Conservation (phyloP, 2,888 invertebrate genomes). For the Beris morrisii region DNA sequence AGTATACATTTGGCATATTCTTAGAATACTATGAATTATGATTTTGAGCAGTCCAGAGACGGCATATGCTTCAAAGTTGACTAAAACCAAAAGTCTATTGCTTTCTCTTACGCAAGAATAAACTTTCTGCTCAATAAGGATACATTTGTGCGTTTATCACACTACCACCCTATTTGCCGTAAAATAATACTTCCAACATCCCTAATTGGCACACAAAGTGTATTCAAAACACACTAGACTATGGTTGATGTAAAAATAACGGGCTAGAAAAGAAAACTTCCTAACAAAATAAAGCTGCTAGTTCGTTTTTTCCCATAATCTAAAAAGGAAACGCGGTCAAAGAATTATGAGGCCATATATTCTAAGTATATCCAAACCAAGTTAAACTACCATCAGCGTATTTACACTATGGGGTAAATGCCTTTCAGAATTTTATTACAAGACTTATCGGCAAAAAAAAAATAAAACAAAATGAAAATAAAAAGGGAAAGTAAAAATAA, state of each 20-base stretch:
- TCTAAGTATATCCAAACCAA: conserved; percentile 26
- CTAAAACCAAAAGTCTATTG: too few relatives aligned
- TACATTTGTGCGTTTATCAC: too few relatives aligned
- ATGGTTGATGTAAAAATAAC: conserved; percentile 20
- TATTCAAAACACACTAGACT: background rate
- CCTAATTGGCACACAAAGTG: too few relatives aligned
- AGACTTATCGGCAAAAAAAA: background rate
- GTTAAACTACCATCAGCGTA: conserved; percentile 29
- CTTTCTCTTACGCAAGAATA: too few relatives aligned
- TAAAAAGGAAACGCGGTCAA: conserved; percentile 2
- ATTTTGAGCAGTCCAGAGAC: too few relatives aligned
- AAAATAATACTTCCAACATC: too few relatives aligned
- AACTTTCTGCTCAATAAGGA: too few relatives aligned
- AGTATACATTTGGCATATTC: too few relatives aligned
- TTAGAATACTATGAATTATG: too few relatives aligned
- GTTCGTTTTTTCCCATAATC: background rate
- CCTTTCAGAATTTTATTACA: conserved; percentile 17
- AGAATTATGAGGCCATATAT: conserved; percentile 22
- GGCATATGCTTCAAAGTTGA: too few relatives aligned
- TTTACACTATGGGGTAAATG: conserved; percentile 19
- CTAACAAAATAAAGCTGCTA: background rate
- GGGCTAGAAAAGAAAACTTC: conserved; percentile 1
- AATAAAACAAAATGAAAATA: conserved; percentile 16
- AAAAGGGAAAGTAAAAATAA: conserved; percentile 27
- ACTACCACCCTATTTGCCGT: too few relatives aligned